Percentiles rank a stretch among this genome's conserved stretches.
phyloP scores from a whole-genome alignment of 1,140 invertebrate genomes.

The Rhyzopertha dominica region DNA sequence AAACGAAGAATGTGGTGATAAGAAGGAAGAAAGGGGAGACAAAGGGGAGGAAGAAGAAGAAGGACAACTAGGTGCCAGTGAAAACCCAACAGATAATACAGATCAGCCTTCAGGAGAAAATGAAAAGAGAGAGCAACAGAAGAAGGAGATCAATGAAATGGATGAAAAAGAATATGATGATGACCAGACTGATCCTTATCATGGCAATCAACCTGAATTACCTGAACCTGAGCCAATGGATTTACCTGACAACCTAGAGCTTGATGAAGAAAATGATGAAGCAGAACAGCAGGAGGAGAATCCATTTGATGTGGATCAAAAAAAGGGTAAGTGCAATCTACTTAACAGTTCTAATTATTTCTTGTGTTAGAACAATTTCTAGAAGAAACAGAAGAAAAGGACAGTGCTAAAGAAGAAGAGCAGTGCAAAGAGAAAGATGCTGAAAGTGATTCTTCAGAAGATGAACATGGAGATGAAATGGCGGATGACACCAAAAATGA shows the following conservation, averaged over 20 bases:
- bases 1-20: conserved; percentile 61
- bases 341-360: not conserved
- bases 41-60: conserved; percentile 44
- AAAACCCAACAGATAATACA: conserved; percentile 53
- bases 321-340: conserved; percentile 50
- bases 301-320: conserved; percentile 77
- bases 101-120: conserved; percentile 48
- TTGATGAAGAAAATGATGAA: conserved; percentile 63
- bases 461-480: conserved; percentile 45
- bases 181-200: conserved; percentile 81
- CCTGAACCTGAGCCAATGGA: conserved; percentile 81
- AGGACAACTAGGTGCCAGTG: conserved; percentile 55
- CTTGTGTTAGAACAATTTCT: conserved; percentile 21
- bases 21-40: conserved; percentile 51
- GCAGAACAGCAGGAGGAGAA: conserved; percentile 64
- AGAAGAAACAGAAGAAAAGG: conserved; percentile 44
- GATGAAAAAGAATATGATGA: conserved; percentile 74
- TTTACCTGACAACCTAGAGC: conserved; percentile 77
- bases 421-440: conserved; percentile 47
- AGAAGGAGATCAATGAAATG: conserved; percentile 70
- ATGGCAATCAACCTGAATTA: conserved; percentile 68
- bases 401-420: conserved; percentile 43
- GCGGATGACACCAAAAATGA: conserved; percentile 36
- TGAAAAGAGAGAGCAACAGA: conserved; percentile 49
- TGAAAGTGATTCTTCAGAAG: conserved; percentile 42